phyloP scores from a whole-genome alignment of 2,797 vertebrate species.

The Takifugu rubripes region DNA sequence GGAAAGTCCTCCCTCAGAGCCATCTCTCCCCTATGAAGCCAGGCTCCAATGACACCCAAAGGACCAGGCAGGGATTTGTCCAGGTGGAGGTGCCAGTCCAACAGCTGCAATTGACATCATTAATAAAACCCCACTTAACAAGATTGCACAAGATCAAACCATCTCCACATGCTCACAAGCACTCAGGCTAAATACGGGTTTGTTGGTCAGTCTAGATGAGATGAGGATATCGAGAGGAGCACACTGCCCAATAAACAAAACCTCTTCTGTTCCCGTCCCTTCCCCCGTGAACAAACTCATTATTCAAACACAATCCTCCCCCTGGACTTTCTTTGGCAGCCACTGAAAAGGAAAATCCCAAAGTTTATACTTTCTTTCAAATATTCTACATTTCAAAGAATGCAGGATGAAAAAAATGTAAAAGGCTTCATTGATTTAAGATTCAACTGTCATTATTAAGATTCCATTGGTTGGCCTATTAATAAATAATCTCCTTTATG shows the following conservation, averaged over 20 bases:
- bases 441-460: conserved; percentile 20
- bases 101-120: conserved; percentile 60
- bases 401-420: background rate
- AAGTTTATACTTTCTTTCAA: conserved; percentile 11
- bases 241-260: conserved; percentile 53
- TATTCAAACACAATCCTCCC: conserved; percentile 36
- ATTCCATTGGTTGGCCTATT: conserved; percentile 5
- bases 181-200: conserved; percentile 26
- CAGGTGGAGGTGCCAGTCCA: conserved; percentile 94
- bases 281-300: conserved; percentile 46
- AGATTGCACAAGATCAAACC: conserved; percentile 26
- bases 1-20: conserved; percentile 88
- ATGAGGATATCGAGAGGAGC: conserved; percentile 27
- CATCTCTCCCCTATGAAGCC: conserved; percentile 91
- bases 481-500: conserved; percentile 26
- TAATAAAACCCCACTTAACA: conserved; percentile 27
- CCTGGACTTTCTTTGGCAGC: conserved; percentile 46
- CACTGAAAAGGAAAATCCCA: conserved; percentile 24
- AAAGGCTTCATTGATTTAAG: conserved; percentile 8
- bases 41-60: conserved; percentile 90
- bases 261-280: conserved; percentile 52
- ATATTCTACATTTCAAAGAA: conserved; percentile 5
- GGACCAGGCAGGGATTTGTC: conserved; percentile 94
- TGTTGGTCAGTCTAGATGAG: conserved; percentile 35
- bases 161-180: conserved; percentile 45